Base-by-base conservation (phyloP, 1,140 invertebrate species). In the Pseudomyrmex sp. region DNA sequence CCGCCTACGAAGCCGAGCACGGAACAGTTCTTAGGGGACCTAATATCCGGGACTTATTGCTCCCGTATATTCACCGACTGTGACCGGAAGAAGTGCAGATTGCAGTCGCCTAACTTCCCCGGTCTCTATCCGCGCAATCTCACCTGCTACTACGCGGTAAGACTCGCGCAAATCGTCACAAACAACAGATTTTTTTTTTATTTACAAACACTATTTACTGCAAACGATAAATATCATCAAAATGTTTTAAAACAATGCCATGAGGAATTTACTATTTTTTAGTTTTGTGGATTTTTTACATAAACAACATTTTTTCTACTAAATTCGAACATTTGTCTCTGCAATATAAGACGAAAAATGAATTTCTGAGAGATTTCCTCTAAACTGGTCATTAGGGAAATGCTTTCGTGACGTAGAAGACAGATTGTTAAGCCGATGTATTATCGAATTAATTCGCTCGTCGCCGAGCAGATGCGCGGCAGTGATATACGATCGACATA, bases 41-140 rank as follows among this genome's bases (percentile, higher is more conserved):
- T 98, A 89, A 98, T 98, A 91, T 96, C 97, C 13, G 97, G 97
- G 80, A 98, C 98, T 66, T 98, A 98, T 94, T 98, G 98, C 94
- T 98, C 97, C 23, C 95, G 97, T 82, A 97, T 98, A 93, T 98
- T 97, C 95, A 97, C 97, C 93, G 97, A 98, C 93, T 98, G 98
- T 93, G 97, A 98, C 95, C 96, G 96, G 92, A 97, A 97, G 94
- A 96, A 96, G 69, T 98, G 98, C 94, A 96, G 97, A 84, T 95
- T 98, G 75, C 98, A 98, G 92, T 98, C 97, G 54, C 98, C 98
- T 23, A 98, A 98, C 95, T 98, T 97, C 93, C 98, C 98, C 9
- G 98, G 98, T 62, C 95, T 98, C 54, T 98, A 98, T 93, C 98
- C 98, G 0, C 95, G 98, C 56, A 98, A 98, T 93, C 95, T 98